Evolutionary conservation across 2,113 vertebrate genomes (phyloP).

Genomic region (Argyrosomus japonicus): DNA sequence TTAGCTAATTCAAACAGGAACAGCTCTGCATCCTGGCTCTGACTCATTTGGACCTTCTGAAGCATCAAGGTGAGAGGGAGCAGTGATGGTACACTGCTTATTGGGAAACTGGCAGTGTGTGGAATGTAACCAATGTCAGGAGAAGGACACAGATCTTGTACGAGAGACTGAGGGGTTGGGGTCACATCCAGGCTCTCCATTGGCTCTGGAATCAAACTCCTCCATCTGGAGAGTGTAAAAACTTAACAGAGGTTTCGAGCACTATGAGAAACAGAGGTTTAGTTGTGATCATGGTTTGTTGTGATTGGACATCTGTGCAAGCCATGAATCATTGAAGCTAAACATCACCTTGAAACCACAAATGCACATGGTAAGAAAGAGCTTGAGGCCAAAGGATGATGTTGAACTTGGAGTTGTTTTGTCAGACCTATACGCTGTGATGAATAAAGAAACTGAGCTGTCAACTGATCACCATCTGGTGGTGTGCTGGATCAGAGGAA

Average conservation of each 20-base stretch:
- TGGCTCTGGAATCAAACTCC: background rate
- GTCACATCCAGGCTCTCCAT: background rate
- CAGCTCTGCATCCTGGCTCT: background rate
- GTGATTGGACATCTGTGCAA: slow-evolving; percentile 15
- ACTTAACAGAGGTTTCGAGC: background rate
- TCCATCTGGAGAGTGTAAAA: slow-evolving; percentile 38
- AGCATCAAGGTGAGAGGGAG: background rate
- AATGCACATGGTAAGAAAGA: background rate
- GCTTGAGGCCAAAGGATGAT: background rate
- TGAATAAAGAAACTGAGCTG: background rate
- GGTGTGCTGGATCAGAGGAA: background rate
- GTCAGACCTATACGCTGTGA: background rate
- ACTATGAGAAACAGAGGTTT: background rate
- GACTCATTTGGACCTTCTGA: background rate
- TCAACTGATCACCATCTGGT: slow-evolving; percentile 17
- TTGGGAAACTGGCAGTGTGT: background rate
- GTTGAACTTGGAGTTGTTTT: slow-evolving; percentile 12
- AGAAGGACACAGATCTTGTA: background rate
- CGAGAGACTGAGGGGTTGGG: background rate
- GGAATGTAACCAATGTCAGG: background rate
- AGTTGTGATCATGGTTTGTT: slow-evolving; percentile 9
- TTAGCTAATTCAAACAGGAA: background rate
- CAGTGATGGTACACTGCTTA: background rate
- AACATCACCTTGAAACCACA: slow-evolving; percentile 12
- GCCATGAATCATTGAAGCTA: background rate